These are phyloP conservation scores for Oscheius sp. DNA, from an alignment of 2,888 invertebrate genomes.

Conservation along the genomic window DNA sequence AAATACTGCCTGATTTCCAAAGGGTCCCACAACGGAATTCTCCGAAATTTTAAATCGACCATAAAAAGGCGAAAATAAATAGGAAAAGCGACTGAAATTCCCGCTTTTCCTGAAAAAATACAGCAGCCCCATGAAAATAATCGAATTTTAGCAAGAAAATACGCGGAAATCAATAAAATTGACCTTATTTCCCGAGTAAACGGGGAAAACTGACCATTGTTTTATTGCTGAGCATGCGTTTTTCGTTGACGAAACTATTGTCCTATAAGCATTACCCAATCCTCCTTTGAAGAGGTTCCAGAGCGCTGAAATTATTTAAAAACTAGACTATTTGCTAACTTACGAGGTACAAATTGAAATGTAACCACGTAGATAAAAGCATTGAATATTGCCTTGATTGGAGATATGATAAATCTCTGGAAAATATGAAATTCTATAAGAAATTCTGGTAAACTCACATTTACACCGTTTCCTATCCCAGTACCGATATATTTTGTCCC, in stretches of 20 bases:
- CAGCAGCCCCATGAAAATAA: too few relatives aligned
- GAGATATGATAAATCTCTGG: conserved; percentile 11
- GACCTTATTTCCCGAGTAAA: too few relatives aligned
- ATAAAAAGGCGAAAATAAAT: too few relatives aligned
- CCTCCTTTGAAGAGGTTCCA: conserved; percentile 28
- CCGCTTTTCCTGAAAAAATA: too few relatives aligned
- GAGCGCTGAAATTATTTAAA: conserved; percentile 11
- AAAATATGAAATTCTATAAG: background rate
- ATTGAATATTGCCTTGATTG: conserved; percentile 20
- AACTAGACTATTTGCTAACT: conserved; percentile 29
- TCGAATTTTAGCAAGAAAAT: too few relatives aligned
- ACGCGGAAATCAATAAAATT: too few relatives aligned
- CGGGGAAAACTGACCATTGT: conserved; percentile 20
- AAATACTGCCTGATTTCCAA: too few relatives aligned
- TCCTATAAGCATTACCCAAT: conserved; percentile 19
- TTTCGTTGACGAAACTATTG: background rate
- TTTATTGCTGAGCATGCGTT: background rate
- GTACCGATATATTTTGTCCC: conserved; percentile 19
- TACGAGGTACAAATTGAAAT: conserved; percentile 68
- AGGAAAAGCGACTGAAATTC: too few relatives aligned
- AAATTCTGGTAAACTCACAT: background rate
- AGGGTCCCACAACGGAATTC: too few relatives aligned
- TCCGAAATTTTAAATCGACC: too few relatives aligned
- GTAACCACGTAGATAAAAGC: conserved; percentile 61
- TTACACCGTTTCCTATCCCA: background rate